These are phyloP conservation scores for Tadarida brasiliensis DNA, from an alignment of 2,797 vertebrate genomes.

Conservation along the genomic window DNA sequence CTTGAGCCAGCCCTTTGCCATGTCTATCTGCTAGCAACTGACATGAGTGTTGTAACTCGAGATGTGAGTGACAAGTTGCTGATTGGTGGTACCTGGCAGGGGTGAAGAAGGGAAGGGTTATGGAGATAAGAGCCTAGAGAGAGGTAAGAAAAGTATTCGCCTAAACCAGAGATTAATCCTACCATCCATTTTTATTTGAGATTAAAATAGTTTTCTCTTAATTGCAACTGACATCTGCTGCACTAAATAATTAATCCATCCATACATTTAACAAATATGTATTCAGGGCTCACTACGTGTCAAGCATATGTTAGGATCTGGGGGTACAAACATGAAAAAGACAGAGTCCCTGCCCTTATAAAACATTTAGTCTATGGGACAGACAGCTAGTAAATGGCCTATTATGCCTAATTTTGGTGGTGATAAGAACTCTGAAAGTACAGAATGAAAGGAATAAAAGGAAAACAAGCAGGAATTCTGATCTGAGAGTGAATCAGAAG, in stretches of 20 bases:
- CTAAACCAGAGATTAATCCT: slow-evolving; percentile 48
- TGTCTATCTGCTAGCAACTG: background rate
- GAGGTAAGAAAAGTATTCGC: background rate
- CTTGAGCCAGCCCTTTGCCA: background rate
- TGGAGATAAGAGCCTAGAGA: background rate
- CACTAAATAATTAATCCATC: slow-evolving; percentile 57
- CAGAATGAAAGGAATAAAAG: background rate
- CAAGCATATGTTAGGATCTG: slow-evolving; percentile 16
- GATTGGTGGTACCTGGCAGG: background rate
- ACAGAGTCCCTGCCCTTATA: background rate
- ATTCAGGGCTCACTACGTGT: slow-evolving; percentile 29
- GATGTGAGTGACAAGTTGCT: background rate
- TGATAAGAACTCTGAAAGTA: background rate
- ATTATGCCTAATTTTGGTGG: background rate
- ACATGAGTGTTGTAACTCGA: background rate
- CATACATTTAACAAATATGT: slow-evolving; percentile 42
- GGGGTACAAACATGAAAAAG: background rate
- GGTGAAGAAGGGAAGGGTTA: background rate
- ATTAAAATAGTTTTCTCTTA: slow-evolving; percentile 69
- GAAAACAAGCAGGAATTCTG: background rate
- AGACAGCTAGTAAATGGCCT: background rate
- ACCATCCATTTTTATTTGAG: slow-evolving; percentile 54
- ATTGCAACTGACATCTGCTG: slow-evolving; percentile 63
- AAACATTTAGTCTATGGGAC: background rate
- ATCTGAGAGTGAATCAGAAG: background rate